Conservation (phyloP, 2,888 invertebrate genomes). For the Smittia sp. region DNA sequence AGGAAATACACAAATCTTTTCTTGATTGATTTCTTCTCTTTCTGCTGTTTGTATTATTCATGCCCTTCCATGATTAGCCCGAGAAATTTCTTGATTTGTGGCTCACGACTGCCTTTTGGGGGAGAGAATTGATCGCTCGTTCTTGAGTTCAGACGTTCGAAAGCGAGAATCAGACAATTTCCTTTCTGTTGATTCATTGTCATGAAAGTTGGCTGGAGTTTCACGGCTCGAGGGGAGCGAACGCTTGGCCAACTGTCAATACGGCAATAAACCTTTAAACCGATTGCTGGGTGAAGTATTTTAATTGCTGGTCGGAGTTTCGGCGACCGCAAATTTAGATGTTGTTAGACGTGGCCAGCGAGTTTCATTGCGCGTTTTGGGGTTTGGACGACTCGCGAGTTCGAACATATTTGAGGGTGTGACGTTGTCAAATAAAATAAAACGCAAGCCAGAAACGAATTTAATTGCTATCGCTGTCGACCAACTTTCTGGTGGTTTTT, state of each 20-base stretch:
- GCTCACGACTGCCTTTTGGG: constrained; percentile 1
- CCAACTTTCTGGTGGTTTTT: constrained; percentile 8
- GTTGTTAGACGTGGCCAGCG: neutral
- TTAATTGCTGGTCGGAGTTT: constrained; percentile 3
- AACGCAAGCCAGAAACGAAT: constrained; percentile 26
- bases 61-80: constrained; percentile 14
- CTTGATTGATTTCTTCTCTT: constrained; percentile 40
- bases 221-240: neutral
- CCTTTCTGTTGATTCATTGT: constrained; percentile 19
- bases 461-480: constrained; percentile 18
- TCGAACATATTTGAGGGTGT: constrained; percentile 7
- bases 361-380: constrained; percentile 1
- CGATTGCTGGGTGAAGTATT: neutral
- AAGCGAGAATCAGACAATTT: neutral
- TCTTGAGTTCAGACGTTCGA: neutral
- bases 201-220: neutral
- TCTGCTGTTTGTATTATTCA: constrained; percentile 38
- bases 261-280: neutral
- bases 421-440: constrained; percentile 33
- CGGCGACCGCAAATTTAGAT: neutral
- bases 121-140: neutral
- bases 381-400: neutral
- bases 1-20: constrained; percentile 33
- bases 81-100: constrained; percentile 40
- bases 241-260: neutral